Evolutionary conservation across 37 sponge, comb jelly and placozoan species (phyloP), one percentile per base, ranked within the genome.

Genomic region (Geodia barretti): DNA sequence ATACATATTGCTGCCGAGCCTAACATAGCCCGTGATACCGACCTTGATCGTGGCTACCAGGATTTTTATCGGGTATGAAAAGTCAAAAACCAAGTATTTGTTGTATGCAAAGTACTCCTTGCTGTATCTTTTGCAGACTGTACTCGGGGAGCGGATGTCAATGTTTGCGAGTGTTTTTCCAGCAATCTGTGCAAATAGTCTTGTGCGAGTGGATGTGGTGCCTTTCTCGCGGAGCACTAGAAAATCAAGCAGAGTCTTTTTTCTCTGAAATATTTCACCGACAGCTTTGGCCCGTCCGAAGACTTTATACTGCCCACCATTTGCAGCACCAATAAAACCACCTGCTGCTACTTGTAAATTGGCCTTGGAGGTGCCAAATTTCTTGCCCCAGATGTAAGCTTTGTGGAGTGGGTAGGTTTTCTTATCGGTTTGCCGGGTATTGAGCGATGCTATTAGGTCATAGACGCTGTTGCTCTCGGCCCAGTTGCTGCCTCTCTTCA

Each of bases 371-470:
- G 72, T 70, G 40, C 88, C 88, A 82, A 82, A 43, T 38, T 68
- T 82, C 47, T 88, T 82, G n/a, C 88, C 83, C 82, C 83, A 88
- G 1, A 88, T 77, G 73, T 77, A 81, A 8, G 88, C 88, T 59
- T 62, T 88, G 78, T 88, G 83, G 39, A 20, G 26, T 0, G 88
- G 88, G 39, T 88, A 82, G 37, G 47, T 82, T 26, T 0, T 4
- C 4, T 82, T 83, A 37, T 88, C 88, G 62, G 31, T 81, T 37
- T 73, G 32, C 30, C 88, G 54, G 9, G 60, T 30, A 41, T 58
- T 26, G 60, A 73, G 77, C 35, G 73, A 70, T 1, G 81, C 78
- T 11, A 88, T 78, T 29, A 88, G 54, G 65, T 88, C 61, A 33
- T 88, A 88, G 37, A 63, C 31, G 20, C 79, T 64, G 43, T 42